Evolutionary conservation across 2,113 vertebrate genomes (phyloP), one percentile per base, ranked within the genome.

Genomic region (Ondatra zibethicus): DNA sequence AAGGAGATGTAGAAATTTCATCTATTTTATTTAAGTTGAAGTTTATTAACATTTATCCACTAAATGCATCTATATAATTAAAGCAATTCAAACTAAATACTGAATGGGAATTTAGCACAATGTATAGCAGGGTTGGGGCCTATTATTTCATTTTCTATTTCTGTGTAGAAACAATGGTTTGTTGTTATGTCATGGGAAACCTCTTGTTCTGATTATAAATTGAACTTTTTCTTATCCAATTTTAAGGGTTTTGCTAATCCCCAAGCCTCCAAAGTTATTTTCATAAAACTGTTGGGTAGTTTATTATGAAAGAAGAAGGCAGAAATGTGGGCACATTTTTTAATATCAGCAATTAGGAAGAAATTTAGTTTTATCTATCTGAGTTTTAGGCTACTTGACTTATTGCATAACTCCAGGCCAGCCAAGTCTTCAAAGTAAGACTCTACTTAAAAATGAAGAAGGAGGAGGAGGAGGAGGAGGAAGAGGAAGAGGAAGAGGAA

Each of bases 1-100:
- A 92, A 93, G 47, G 33, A 93, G 45, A 91, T 89, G 47, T 29
- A 96, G 58, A 95, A 91, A 78, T 96, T 96, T 95, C 88, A 97
- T 97, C 96, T 95, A 97, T 96, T 97, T 96, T 94, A 96, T 92
- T 97, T 92, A 97, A 95, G 93, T 92, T 47, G 75, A 90, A 89
- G 75, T 98, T 97, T 97, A 95, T 98, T 97, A 96, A 94, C 90
- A 96, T 6, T 97, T 29, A 97, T 90, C 50, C n/a, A 94, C 31
- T 91, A 88, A 63, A 61, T 95, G 6, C 7, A 95, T 95, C 95
- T 97, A 61, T 86, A 92, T 96, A 96, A 97, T 95, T 96, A 92
- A 92, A 94, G 55, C 77, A 93, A 45, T 36, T 97, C 73, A 75
- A 63, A 87, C 23, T 95, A 91, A 87, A 50, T 75, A 55, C 80